Percentiles rank a stretch among this genome's conserved stretches.
These are phyloP conservation scores for Sus cebifrons DNA, from an alignment of 2,797 vertebrate species.

Conservation along the genomic window DNA sequence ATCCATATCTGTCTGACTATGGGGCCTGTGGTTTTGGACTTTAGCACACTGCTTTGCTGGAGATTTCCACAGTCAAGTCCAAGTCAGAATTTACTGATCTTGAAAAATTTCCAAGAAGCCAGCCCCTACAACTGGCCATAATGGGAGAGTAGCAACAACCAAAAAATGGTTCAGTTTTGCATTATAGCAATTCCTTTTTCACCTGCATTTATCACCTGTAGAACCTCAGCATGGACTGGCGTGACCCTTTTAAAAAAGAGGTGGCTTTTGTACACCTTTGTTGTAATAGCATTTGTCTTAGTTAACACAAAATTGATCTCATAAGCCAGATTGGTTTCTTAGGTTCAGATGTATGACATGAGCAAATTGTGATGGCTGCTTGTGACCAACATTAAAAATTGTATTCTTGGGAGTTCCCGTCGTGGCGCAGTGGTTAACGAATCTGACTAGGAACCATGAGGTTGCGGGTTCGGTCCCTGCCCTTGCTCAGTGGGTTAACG, in stretches of 20 bases:
- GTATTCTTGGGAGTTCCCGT: background rate
- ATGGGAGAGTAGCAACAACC: background rate
- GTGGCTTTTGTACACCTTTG: background rate
- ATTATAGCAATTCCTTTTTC: background rate
- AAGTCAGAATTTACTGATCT: constrained; percentile 28
- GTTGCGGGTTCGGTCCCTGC: too few relatives aligned
- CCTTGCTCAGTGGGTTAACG: too few relatives aligned
- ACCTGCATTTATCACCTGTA: background rate
- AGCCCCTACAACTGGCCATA: background rate
- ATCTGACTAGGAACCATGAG: too few relatives aligned
- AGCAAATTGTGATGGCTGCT: background rate
- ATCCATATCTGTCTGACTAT: background rate
- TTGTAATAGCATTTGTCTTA: background rate
- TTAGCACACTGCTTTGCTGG: background rate
- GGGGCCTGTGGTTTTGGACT: background rate
- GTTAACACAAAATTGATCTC: background rate
- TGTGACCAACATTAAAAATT: background rate
- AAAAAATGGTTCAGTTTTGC: background rate
- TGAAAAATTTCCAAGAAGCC: constrained; percentile 8
- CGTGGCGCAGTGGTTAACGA: too few relatives aligned
- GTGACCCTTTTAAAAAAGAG: background rate
- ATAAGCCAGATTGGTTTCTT: background rate
- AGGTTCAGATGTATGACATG: background rate
- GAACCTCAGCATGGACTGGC: background rate
- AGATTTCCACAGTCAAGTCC: background rate